phyloP scores from a whole-genome alignment of 2,888 invertebrate genomes.

The Drosophila antonietae region DNA sequence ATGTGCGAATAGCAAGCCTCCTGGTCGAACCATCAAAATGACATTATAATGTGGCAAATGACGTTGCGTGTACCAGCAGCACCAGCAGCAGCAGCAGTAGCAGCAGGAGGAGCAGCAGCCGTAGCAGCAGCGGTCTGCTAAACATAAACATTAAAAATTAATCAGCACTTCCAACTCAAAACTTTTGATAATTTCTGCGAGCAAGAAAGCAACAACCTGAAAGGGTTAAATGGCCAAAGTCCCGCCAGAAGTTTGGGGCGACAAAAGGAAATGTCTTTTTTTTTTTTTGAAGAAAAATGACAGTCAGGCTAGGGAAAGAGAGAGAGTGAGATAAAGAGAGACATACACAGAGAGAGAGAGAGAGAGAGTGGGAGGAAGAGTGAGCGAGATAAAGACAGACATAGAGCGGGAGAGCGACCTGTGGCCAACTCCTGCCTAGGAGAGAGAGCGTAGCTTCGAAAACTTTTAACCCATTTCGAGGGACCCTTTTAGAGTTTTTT shows the following conservation, averaged over 20 bases:
- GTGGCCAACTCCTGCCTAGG: slow-evolving; percentile 15
- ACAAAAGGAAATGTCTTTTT: slow-evolving; percentile 26
- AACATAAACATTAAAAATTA: slow-evolving; percentile 81
- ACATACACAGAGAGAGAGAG: neutral
- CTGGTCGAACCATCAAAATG: slow-evolving; percentile 48
- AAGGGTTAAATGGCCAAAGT: slow-evolving; percentile 49
- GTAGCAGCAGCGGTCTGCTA: slow-evolving; percentile 23
- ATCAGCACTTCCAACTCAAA: slow-evolving; percentile 77
- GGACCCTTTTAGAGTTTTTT: slow-evolving; percentile 47
- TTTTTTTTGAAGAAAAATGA: slow-evolving; percentile 57
- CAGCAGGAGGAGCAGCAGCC: neutral
- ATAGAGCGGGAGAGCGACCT: neutral
- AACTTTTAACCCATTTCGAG: slow-evolving; percentile 65
- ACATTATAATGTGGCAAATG: slow-evolving; percentile 75
- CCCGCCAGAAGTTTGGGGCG: slow-evolving; percentile 29
- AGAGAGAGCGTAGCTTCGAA: slow-evolving; percentile 38
- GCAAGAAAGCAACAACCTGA: slow-evolving; percentile 42
- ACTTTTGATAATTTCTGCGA: slow-evolving; percentile 73
- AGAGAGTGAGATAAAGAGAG: neutral
- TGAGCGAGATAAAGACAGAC: neutral
- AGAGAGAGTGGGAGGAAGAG: neutral
- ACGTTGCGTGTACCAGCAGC: slow-evolving; percentile 34
- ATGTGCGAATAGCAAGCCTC: slow-evolving; percentile 2
- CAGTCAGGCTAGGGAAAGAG: slow-evolving; percentile 21
- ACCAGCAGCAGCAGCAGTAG: neutral